A percentile compares a stretch with the other conserved stretches of the same genome.
Evolutionary conservation across 2,888 invertebrate genomes (phyloP).

Genomic region (Trissolcus brochymenae): DNA sequence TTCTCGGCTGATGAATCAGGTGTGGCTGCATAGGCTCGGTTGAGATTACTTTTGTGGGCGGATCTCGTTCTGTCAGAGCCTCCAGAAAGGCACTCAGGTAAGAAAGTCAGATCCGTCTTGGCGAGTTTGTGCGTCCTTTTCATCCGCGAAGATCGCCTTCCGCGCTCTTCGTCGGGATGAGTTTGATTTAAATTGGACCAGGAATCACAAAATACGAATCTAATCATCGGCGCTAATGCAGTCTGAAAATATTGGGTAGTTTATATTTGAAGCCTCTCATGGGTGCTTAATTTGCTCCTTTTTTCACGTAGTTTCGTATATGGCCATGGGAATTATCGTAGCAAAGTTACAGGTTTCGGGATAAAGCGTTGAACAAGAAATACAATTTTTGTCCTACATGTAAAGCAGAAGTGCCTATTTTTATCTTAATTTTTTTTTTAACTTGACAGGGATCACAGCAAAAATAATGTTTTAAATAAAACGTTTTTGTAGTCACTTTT

Average conservation of each 20-base stretch:
- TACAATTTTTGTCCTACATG: no score
- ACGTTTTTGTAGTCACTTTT: no score
- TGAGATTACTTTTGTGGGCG: conserved; percentile 77
- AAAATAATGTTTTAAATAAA: no score
- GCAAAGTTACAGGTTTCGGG: conserved; percentile 34
- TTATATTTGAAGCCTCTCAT: conserved; percentile 17
- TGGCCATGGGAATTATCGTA: conserved; percentile 5
- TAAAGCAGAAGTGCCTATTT: no score
- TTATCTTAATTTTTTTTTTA: no score
- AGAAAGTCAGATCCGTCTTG: conserved; percentile 47
- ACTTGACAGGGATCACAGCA: no score
- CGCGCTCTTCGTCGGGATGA: conserved; percentile 15
- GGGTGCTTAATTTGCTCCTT: conserved; percentile 4
- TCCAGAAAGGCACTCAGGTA: conserved; percentile 63
- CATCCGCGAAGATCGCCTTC: conserved; percentile 6
- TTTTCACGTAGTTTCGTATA: conserved; percentile 14
- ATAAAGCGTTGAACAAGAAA: conserved; percentile 6
- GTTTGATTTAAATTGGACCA: conserved; percentile 60
- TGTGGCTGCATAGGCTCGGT: conserved; percentile 65
- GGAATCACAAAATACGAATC: conserved; percentile 49
- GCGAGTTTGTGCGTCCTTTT: conserved; percentile 19
- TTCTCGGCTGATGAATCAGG: conserved; percentile 75
- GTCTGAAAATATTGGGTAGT: conserved; percentile 26
- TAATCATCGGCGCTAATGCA: conserved; percentile 43
- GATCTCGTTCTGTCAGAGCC: conserved; percentile 75